Evolutionary conservation across 1,140 invertebrate species (phyloP).

Genomic region (Piezodorus guildinii): DNA sequence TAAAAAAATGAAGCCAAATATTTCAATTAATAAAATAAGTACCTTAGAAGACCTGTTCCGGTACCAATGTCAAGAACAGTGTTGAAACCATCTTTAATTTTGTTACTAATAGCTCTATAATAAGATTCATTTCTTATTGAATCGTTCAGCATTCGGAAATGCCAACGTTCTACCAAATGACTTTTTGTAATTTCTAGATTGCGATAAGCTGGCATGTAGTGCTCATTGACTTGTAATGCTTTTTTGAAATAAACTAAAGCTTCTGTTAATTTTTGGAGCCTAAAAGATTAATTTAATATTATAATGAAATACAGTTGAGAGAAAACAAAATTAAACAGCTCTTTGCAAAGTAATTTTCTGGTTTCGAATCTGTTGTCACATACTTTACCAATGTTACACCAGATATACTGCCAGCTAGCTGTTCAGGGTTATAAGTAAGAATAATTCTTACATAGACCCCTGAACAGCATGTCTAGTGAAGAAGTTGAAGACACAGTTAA

Average conservation of each 20-base stretch:
- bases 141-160: slow-evolving; percentile 73
- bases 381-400: too few species aligned
- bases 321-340: too few species aligned
- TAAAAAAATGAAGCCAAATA: too few species aligned
- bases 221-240: slow-evolving; percentile 28
- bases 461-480: too few species aligned
- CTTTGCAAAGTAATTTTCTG: too few species aligned
- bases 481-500: too few species aligned
- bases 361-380: too few species aligned
- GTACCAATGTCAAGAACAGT: slow-evolving; percentile 60
- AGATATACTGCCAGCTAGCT: too few species aligned
- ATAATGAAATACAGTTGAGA: too few species aligned
- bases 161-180: slow-evolving; percentile 56
- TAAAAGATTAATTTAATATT: too few species aligned
- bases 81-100: slow-evolving; percentile 39
- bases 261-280: slow-evolving; percentile 24
- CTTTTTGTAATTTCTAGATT: slow-evolving; percentile 37
- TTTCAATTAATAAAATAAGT: not conserved
- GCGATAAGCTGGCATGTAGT: slow-evolving; percentile 32
- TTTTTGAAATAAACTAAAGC: slow-evolving; percentile 26
- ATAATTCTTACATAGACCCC: too few species aligned
- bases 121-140: slow-evolving; percentile 51
- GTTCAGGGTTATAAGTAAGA: too few species aligned
- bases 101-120: slow-evolving; percentile 46
- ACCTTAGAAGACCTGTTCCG: slow-evolving; percentile 49